phyloP scores from a whole-genome alignment of 2,888 invertebrate species.

The Pantelozetes paolii region DNA sequence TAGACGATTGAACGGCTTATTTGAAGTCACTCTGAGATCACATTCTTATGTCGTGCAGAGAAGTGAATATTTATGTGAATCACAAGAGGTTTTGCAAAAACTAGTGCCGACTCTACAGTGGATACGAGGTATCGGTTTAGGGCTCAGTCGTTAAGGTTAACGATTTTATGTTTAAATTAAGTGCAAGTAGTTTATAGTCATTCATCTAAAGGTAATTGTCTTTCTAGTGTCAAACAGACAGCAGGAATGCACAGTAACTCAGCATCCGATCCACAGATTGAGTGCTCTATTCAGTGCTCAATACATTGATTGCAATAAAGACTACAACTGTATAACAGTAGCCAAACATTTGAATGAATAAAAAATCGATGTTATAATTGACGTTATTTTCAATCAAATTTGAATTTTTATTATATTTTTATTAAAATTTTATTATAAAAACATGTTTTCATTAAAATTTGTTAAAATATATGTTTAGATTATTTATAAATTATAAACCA shows the following conservation, averaged over 20 bases:
- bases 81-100: not conserved
- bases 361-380: not conserved
- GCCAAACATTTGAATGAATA: not conserved
- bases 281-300: not conserved
- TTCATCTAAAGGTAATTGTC: slow-evolving; percentile 27
- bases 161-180: slow-evolving; percentile 13
- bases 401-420: too few relatives aligned
- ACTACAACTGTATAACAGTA: not conserved
- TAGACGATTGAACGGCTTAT: slow-evolving; percentile 23
- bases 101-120: not conserved
- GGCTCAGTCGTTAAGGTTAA: slow-evolving; percentile 5
- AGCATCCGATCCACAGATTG: slow-evolving; percentile 22
- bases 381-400: too few relatives aligned
- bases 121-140: not conserved
- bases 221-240: slow-evolving; percentile 27
- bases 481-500: too few relatives aligned
- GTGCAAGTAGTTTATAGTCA: not conserved
- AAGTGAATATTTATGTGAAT: slow-evolving; percentile 10
- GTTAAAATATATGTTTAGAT: too few relatives aligned
- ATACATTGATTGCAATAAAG: not conserved
- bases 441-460: too few relatives aligned
- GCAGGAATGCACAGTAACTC: slow-evolving; percentile 12
- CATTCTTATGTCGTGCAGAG: slow-evolving; percentile 35
- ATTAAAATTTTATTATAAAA: too few relatives aligned
- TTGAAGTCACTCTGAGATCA: slow-evolving; percentile 16